Percentiles rank a stretch among this genome's conserved stretches.
Conservation (phyloP, 2,797 vertebrate species). For the Morelia viridis region DNA sequence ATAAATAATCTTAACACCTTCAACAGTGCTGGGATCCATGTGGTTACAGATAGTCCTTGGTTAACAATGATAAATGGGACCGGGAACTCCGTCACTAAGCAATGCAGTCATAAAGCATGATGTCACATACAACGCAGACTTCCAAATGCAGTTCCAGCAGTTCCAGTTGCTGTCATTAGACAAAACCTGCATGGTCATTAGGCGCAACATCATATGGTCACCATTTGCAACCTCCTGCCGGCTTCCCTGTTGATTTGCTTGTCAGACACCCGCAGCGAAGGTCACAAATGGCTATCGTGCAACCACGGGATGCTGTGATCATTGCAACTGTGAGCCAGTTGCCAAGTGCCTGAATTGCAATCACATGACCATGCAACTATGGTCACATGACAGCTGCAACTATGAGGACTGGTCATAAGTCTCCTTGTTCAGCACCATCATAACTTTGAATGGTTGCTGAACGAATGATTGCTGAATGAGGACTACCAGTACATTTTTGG, state of each 20-base stretch:
- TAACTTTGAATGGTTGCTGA: background rate
- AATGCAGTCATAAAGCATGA: background rate
- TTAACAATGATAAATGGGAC: background rate
- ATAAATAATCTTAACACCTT: conserved; percentile 54
- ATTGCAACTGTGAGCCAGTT: background rate
- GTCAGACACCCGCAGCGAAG: background rate
- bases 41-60: background rate
- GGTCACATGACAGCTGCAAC: background rate
- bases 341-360: background rate
- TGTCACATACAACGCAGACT: background rate
- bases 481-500: conserved; percentile 11
- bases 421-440: background rate
- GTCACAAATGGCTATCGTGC: background rate
- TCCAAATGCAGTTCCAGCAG: background rate
- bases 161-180: background rate
- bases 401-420: background rate
- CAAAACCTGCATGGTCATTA: background rate
- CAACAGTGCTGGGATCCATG: conserved; percentile 16
- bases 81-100: background rate
- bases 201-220: background rate
- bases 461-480: background rate
- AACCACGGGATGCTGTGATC: background rate
- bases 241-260: background rate
- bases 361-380: background rate
- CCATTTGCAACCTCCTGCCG: background rate